Evolutionary conservation across 1,140 invertebrate species (phyloP).

Genomic region (Drosophila littoralis): DNA sequence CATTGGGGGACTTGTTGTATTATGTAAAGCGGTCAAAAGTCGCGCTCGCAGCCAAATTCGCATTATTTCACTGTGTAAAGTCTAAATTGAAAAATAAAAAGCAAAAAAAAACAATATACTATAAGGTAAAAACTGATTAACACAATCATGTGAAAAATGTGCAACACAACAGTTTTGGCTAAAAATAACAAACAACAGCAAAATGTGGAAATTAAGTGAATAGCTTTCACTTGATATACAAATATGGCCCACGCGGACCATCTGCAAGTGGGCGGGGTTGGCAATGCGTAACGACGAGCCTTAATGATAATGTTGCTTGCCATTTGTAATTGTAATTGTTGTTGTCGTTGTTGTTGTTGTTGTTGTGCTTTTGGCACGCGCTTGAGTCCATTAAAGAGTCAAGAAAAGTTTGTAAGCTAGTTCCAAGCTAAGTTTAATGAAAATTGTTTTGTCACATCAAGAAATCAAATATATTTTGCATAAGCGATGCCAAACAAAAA

Average conservation of each 20-base stretch:
- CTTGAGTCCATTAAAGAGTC: too few species aligned
- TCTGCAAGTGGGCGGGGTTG: slow-evolving; percentile 48
- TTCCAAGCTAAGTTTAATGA: not conserved
- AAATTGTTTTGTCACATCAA: too few species aligned
- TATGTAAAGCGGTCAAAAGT: slow-evolving; percentile 66
- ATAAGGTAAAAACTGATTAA: slow-evolving; percentile 60
- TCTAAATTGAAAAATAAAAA: slow-evolving; percentile 6
- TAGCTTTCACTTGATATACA: slow-evolving; percentile 75
- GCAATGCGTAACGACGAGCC: slow-evolving; percentile 59
- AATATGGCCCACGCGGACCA: slow-evolving; percentile 52
- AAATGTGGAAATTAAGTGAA: slow-evolving; percentile 70
- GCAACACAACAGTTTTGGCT: slow-evolving; percentile 53
- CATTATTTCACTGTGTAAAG: slow-evolving; percentile 40
- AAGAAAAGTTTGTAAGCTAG: not conserved
- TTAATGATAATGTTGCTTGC: slow-evolving; percentile 50
- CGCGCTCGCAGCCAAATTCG: slow-evolving; percentile 49
- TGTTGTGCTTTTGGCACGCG: slow-evolving; percentile 6
- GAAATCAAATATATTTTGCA: too few species aligned
- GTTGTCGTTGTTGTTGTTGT: slow-evolving; percentile 14
- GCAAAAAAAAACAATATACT: not conserved
- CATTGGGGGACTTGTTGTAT: slow-evolving; percentile 15
- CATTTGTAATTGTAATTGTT: slow-evolving; percentile 18
- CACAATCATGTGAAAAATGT: slow-evolving; percentile 78
- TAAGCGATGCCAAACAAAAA: too few species aligned
- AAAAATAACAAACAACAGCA: slow-evolving; percentile 60